A percentile compares a stretch with the other conserved stretches of the same genome.
phyloP scores from a whole-genome alignment of 2,797 vertebrate species.

The Spatula versicolor region DNA sequence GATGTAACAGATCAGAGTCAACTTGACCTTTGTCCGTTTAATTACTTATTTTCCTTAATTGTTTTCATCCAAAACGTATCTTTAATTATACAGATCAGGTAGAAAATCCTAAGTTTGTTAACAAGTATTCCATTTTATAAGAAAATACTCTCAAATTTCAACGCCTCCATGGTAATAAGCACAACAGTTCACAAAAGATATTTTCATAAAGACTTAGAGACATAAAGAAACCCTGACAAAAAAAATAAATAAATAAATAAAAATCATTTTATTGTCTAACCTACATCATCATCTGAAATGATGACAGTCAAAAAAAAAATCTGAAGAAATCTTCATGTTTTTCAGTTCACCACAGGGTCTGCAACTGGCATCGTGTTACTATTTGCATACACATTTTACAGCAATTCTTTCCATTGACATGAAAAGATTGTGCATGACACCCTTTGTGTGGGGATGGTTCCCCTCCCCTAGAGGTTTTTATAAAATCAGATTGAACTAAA shows the following conservation, averaged over 20 bases:
- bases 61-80: neutral
- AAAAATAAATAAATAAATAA: neutral
- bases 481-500: neutral
- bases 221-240: neutral
- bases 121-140: neutral
- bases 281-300: neutral
- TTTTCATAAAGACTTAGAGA: neutral
- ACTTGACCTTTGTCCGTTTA: neutral
- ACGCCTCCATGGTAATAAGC: neutral
- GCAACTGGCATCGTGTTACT: neutral
- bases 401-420: neutral
- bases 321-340: neutral
- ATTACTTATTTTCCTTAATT: neutral
- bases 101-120: neutral
- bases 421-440: neutral
- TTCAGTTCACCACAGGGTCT: neutral
- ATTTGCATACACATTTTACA: neutral
- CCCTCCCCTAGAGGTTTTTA: neutral
- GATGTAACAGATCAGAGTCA: neutral
- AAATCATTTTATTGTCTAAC: too few species aligned
- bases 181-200: neutral
- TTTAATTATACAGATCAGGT: neutral
- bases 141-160: neutral
- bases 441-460: neutral
- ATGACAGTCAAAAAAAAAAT: neutral